These are phyloP conservation scores for Yponomeuta malinellus DNA, from an alignment of 2,888 invertebrate species.

Conservation along the genomic window DNA sequence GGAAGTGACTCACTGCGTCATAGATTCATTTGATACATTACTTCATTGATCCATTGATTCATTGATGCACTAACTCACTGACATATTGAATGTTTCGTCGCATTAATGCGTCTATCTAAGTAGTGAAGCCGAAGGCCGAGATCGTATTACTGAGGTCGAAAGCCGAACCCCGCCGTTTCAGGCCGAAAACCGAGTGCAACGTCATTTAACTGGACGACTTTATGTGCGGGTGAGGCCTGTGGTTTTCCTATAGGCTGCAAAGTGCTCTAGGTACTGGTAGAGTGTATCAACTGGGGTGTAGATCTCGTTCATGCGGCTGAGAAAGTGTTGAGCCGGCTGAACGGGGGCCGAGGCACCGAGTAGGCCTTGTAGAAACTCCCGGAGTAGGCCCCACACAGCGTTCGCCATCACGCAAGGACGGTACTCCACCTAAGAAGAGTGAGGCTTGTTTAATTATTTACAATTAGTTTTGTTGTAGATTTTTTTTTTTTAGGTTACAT, in stretches of 20 bases:
- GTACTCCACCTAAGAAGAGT: constrained; percentile 83
- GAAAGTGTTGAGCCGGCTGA: constrained; percentile 83
- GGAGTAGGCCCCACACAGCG: constrained; percentile 92
- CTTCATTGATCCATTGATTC: too few relatives aligned
- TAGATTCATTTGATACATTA: too few relatives aligned
- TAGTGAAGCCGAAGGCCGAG: too few relatives aligned
- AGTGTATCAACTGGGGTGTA: constrained; percentile 95
- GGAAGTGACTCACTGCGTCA: too few relatives aligned
- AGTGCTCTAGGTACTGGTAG: constrained; percentile 95
- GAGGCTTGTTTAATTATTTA: constrained; percentile 10
- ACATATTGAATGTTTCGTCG: too few relatives aligned
- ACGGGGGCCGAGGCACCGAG: constrained; percentile 85
- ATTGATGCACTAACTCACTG: too few relatives aligned
- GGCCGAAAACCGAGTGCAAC: too few relatives aligned
- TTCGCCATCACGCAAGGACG: constrained; percentile 91
- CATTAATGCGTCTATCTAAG: too few relatives aligned
- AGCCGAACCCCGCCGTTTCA: too few relatives aligned
- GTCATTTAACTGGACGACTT: not conserved
- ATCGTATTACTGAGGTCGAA: too few relatives aligned
- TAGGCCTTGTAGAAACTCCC: constrained; percentile 94
- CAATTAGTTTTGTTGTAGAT: too few relatives aligned
- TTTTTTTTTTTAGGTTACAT: too few relatives aligned
- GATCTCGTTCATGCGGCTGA: constrained; percentile 86
- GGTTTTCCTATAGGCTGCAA: constrained; percentile 89
- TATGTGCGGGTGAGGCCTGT: constrained; percentile 66